These are phyloP conservation scores for Pungitius pungitius DNA, from an alignment of 2,113 vertebrate species.

Conservation along the genomic window DNA sequence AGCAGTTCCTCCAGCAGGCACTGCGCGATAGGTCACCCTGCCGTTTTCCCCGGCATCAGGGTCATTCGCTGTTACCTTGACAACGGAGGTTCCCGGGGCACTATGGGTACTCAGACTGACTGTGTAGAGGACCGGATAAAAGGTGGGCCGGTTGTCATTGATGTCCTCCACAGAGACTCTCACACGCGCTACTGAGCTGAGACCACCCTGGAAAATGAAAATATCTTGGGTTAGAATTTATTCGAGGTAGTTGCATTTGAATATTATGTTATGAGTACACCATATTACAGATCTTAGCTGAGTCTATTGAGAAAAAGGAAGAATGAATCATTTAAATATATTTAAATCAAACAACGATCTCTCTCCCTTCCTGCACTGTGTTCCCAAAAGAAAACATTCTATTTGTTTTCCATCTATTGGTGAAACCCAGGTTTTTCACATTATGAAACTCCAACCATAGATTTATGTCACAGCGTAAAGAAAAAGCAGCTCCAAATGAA, in stretches of 20 bases:
- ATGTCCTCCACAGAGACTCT: conserved; percentile 90
- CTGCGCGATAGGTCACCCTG: conserved; percentile 86
- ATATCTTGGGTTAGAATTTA: neutral
- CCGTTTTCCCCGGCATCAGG: conserved; percentile 91
- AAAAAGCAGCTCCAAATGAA: conserved; percentile 28
- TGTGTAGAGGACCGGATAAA: conserved; percentile 91
- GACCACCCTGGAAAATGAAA: conserved; percentile 83
- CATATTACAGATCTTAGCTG: neutral
- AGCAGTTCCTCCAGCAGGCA: conserved; percentile 84
- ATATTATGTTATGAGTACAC: neutral
- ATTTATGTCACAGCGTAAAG: conserved; percentile 52
- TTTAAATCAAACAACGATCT: conserved; percentile 10
- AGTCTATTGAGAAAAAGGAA: conserved; percentile 1
- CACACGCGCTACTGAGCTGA: conserved; percentile 88
- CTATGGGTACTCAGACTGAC: conserved; percentile 93
- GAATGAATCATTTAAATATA: conserved; percentile 3
- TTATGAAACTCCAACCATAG: conserved; percentile 28
- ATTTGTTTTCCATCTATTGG: conserved; percentile 24
- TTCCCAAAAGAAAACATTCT: conserved; percentile 23
- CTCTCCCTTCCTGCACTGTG: conserved; percentile 6
- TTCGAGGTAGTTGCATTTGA: neutral
- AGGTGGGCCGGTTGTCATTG: conserved; percentile 92
- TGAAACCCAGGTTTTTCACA: conserved; percentile 38
- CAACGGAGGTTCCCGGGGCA: conserved; percentile 89
- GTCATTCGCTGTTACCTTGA: conserved; percentile 91